Evolutionary conservation across 2,113 vertebrate species (phyloP).

Genomic region (Phalacrocorax pelagicus): DNA sequence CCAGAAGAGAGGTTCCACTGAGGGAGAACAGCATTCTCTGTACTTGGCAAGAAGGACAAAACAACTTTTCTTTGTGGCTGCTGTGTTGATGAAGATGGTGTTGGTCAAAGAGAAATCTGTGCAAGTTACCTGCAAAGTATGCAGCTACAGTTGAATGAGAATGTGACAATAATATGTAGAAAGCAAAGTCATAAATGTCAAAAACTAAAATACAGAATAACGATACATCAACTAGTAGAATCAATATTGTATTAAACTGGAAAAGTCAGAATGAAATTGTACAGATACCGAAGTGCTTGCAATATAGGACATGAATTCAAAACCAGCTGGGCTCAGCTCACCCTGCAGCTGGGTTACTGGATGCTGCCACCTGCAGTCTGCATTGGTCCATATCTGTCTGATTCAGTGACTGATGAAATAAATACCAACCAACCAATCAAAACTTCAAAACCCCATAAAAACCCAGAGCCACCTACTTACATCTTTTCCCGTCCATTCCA

Average conservation of each 20-base stretch:
- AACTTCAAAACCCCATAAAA: not conserved
- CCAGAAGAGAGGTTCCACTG: not conserved
- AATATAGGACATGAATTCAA: not conserved
- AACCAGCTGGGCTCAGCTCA: not conserved
- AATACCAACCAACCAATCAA: not conserved
- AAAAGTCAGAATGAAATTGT: not conserved
- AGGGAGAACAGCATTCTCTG: not conserved
- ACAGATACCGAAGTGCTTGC: accelerated
- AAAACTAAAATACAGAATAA: not conserved
- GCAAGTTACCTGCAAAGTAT: not conserved
- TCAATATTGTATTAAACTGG: not conserved
- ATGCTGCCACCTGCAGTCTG: conserved; percentile 55
- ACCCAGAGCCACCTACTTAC: not conserved
- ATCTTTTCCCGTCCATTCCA: not conserved
- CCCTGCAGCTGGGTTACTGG: not conserved
- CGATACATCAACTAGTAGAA: not conserved
- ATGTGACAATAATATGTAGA: not conserved
- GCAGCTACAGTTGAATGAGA: not conserved
- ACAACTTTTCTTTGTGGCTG: not conserved
- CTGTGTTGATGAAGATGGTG: not conserved
- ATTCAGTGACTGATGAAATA: accelerated
- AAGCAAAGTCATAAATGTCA: not conserved
- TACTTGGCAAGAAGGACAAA: not conserved
- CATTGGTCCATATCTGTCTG: not conserved
- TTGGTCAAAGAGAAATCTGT: not conserved